Base-by-base conservation (phyloP, 2,113 vertebrate genomes). In the Epinephelus lanceolatus region DNA sequence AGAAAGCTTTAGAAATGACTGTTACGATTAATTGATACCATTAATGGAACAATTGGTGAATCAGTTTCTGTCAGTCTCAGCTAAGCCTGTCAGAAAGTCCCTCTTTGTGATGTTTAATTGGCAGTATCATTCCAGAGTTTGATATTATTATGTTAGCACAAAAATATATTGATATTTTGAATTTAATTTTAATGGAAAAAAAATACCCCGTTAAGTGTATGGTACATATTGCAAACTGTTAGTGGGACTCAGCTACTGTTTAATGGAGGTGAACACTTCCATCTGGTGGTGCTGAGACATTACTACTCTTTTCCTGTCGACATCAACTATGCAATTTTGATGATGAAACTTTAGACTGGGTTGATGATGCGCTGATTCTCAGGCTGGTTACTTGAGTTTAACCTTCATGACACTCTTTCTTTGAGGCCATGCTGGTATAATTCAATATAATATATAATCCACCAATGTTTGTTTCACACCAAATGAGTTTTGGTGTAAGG, bases 271-370 rank as follows among this genome's bases (percentile, higher is more conserved):
- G 23, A 42, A 13, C 1, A 40, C 40, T 61, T 67, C 87, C 88
- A 79, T 73, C 92, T 92, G 60, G 71, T 88, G 91, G 84, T 61
- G n/a, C 0, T 18, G 0, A 55, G 25, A 30, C 45, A 21, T 62
- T 33, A 83, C 75, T 76, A 76, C 77, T 80, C 6, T 10, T 57
- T 45, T 56, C 10, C 13, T 17, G 3, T 68, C 30, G 17, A 61
- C 30, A 30, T 37, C 7, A 52, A 13, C 3, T 40, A n/a, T 2
- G 18, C 21, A n/a, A 15, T 21, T 53, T 53, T 18, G 5, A 27
- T 30, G 21, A 17, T 25, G 21, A 47, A 60, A 49, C 27, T 27
- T 40, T 42, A 57, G 21, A 49, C n/a, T 21, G 17, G 13, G 6
- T 3, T 71, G 7, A 49, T 17, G 1, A 59, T 45, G 23, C n/a